Evolutionary conservation across 2,113 vertebrate genomes (phyloP), one percentile per base, ranked within the genome.

Genomic region (Callopanchax toddi): DNA sequence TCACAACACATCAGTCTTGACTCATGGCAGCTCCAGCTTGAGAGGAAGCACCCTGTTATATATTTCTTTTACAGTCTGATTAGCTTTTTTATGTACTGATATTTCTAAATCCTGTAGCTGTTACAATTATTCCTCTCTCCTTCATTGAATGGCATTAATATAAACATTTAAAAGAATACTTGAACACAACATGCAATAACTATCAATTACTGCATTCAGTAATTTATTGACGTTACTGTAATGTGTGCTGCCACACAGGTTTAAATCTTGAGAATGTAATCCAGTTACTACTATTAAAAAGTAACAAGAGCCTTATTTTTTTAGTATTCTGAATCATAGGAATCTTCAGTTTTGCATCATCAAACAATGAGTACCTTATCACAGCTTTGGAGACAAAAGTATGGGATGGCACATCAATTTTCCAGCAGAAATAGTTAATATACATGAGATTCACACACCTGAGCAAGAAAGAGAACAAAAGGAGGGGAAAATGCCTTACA

Each of bases 401-500:
- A n/a, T 20, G 61, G 59, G 64, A 70, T 69, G 64, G 57, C 44
- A 77, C 60, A 48, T 59, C 20, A 44, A 67, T 50, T 76, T 57
- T 59, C 2, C 52, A 26, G 25, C 25, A 13, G 61, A 5, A 64
- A 51, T 86, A 85, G 87, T 86, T 57, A 86, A 76, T 71, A 67
- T 86, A 83, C 83, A 39, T 3, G 77, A 64, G 86, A 66, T 42
- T 20, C 20, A 21, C 49, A 63, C 66, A 75, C 65, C 49, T 64
- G 39, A 72, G 48, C 37, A 42, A 21, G 50, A 61, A 11, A 52
- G 46, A 7, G 12, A 52, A 60, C 2, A 16, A 29, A 42, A 21
- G 29, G 26, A 64, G n/a, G 59, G 76, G 46, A 37, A 40, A 71
- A 67, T 6, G 26, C 60, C 21, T 70, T 55, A 45, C 78, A 52